Percentiles rank a stretch among this genome's conserved stretches.
Evolutionary conservation across 2,113 vertebrate species (phyloP).

Genomic region (Australoheros scitulus): DNA sequence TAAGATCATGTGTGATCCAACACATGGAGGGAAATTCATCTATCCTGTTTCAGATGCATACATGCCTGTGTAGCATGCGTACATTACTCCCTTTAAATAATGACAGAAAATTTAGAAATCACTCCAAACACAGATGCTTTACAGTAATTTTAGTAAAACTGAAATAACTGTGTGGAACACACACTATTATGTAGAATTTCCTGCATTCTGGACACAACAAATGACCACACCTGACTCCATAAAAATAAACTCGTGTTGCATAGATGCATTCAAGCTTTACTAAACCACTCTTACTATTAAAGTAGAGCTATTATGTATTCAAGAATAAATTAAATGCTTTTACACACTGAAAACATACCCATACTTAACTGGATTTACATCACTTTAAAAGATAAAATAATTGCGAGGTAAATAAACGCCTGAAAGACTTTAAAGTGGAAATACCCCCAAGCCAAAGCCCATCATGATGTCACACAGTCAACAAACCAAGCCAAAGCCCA

Average conservation of each 20-base stretch:
- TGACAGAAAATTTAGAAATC: neutral
- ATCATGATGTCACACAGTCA: slow-evolving; percentile 21
- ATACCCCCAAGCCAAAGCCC: neutral
- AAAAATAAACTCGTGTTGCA: neutral
- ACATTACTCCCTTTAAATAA: neutral
- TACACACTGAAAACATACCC: neutral
- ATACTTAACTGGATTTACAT: neutral
- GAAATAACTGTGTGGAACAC: no score
- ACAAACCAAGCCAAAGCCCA: slow-evolving; percentile 13
- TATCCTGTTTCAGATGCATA: neutral
- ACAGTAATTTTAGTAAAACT: no score
- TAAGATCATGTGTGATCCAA: neutral
- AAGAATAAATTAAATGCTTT: neutral
- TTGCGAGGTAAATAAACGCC: neutral
- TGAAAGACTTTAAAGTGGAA: neutral
- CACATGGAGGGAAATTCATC: neutral
- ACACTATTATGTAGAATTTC: no score
- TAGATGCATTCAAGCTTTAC: slow-evolving; percentile 9
- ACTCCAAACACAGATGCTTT: no score
- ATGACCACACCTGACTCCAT: neutral
- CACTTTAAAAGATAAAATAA: neutral
- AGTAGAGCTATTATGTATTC: neutral
- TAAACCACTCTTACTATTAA: neutral
- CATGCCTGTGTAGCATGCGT: neutral
- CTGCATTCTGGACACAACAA: neutral